These are phyloP conservation scores for Sebastolobus altivelis DNA, from an alignment of 2,797 vertebrate species.

Conservation along the genomic window DNA sequence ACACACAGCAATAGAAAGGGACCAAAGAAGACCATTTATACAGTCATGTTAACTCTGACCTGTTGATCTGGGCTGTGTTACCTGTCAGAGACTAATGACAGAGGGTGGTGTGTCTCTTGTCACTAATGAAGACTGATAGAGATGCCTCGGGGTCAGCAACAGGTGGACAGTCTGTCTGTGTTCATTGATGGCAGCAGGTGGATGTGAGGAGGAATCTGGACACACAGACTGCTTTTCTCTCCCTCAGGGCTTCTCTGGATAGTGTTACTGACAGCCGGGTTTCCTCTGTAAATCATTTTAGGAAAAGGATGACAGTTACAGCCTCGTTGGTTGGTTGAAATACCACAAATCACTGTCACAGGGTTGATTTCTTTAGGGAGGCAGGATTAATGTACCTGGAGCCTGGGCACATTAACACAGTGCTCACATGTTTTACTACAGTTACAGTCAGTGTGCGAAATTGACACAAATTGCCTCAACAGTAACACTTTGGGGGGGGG, in stretches of 20 bases:
- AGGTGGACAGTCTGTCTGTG: conserved; percentile 46
- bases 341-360: conserved; percentile 8
- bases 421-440: neutral
- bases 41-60: conserved; percentile 23
- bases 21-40: conserved; percentile 9
- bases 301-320: conserved; percentile 2
- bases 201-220: conserved; percentile 44
- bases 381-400: conserved; percentile 5
- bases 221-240: conserved; percentile 22
- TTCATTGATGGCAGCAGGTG: conserved; percentile 57
- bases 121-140: conserved; percentile 57
- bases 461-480: no score
- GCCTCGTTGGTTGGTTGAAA: conserved; percentile 2
- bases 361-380: conserved; percentile 9
- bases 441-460: neutral
- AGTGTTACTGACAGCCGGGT: conserved; percentile 58
- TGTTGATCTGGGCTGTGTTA: conserved; percentile 17
- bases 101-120: conserved; percentile 50
- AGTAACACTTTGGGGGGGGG: no score
- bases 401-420: neutral
- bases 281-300: conserved; percentile 51
- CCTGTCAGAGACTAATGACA: conserved; percentile 27
- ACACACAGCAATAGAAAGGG: neutral
- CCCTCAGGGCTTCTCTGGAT: conserved; percentile 53
- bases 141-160: conserved; percentile 35